Conservation (phyloP, 2,888 invertebrate species). For the Anorthoa munda region DNA sequence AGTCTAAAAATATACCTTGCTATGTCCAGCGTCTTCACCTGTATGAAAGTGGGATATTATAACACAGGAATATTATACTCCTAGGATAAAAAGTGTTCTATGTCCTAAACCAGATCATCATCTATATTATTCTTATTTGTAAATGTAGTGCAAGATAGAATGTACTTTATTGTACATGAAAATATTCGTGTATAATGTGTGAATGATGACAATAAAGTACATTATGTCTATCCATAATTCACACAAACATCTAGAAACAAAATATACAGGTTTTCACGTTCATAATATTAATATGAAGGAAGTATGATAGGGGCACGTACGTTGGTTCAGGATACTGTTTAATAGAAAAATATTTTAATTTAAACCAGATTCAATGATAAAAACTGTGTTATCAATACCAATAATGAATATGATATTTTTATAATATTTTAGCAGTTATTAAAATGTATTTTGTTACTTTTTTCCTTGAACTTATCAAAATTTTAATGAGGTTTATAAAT, state of each 20-base stretch:
- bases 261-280: not conserved
- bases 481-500: not conserved
- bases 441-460: not conserved
- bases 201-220: no score
- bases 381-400: constrained; percentile 3
- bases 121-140: no score
- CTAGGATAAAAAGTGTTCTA: not conserved
- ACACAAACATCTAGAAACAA: not conserved
- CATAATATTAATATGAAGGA: not conserved
- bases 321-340: not conserved
- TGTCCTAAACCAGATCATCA: no score
- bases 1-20: not conserved
- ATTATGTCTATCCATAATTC: no score
- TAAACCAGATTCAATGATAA: constrained; percentile 8
- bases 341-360: not conserved
- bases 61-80: not conserved
- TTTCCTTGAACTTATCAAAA: constrained; percentile 4
- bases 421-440: not conserved
- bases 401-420: no score
- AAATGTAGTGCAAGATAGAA: no score
- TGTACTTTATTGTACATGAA: no score
- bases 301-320: no score
- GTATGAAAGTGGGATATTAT: not conserved
- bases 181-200: no score
- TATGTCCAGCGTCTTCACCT: not conserved